Base-by-base conservation (phyloP, 2,888 invertebrate species). In the Amblyteles armatorius region DNA sequence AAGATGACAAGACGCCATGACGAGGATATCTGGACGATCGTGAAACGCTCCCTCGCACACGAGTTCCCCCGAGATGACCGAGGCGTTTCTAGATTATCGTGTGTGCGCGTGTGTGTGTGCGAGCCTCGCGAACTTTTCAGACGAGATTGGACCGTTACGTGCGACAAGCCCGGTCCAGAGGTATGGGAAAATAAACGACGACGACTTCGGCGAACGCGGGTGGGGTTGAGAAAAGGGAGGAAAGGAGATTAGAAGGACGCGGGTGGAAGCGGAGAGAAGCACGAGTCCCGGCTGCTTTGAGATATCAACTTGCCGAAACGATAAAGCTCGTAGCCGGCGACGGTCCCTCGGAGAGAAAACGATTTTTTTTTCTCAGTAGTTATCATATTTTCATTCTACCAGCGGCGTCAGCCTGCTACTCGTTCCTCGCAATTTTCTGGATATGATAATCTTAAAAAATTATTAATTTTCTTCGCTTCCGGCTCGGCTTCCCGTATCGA, bases 51-150 rank as follows among this genome's bases (percentile, higher is more conserved):
- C 57, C 7, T 19, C 22, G 44, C 60, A 16, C 44, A 40, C 40
- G 55, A 52, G 48, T 71, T 71, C 76, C 74, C 69, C 63, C 60
- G 76, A 52, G 63, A 76, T 69, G 69, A 76, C 76, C 71, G 63
- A 52, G 71, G 76, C 69, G 55, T 26, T 82, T 33, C 48, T 4
- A 74, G 74, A 81, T 82, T 82, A 77, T 82, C 65, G 65, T 26
- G 16, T 60, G 9, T 19, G 65, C 11, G 26, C 29, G 60, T 60
- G 57, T 60, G 60, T 22, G 26, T 29, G 16, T 63, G 4, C 16
- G 65, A 81, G 80, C 40, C 55, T 65, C 36, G 74, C 44, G 55
- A 82, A 69, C 63, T 82, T 80, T 77, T 71, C 71, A 71, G n/a
- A 29, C 52, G 50, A 63, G 82, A 69, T 63, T 36, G 36, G 69